Evolutionary conservation across 2,888 invertebrate genomes (phyloP).

Genomic region (Trachelus tabidus): DNA sequence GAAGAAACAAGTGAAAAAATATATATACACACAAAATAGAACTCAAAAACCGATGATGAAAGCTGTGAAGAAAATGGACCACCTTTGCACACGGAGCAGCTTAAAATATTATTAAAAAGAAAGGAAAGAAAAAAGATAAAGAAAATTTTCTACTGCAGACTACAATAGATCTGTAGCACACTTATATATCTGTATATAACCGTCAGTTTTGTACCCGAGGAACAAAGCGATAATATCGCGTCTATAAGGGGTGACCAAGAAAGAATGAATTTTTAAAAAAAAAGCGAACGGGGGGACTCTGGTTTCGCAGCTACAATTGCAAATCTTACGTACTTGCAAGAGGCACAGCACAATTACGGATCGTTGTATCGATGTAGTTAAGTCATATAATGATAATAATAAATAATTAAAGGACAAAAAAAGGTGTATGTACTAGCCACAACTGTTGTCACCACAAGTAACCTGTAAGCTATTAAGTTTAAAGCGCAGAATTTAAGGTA

Average conservation of each 20-base stretch:
- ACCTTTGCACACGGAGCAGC: conserved; percentile 42
- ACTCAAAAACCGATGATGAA: conserved; percentile 40
- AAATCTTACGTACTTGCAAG: conserved; percentile 31
- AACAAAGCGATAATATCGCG: too few relatives aligned
- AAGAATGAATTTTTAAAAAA: background rate
- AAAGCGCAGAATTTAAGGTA: conserved; percentile 47
- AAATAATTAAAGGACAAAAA: conserved; percentile 25
- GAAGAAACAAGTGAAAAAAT: conserved; percentile 1
- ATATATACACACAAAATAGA: background rate
- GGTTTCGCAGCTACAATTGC: conserved; percentile 12
- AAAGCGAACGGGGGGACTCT: background rate
- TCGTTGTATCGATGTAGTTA: conserved; percentile 37
- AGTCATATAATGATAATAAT: conserved; percentile 10
- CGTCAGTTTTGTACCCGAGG: conserved; percentile 3
- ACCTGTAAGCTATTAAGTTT: conserved; percentile 44
- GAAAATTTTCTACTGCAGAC: background rate
- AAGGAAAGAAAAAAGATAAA: background rate
- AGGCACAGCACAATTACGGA: conserved; percentile 47
- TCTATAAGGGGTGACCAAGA: background rate
- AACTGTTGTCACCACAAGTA: conserved; percentile 53
- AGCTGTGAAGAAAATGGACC: conserved; percentile 58
- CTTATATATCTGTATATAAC: conserved; percentile 8
- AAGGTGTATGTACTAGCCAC: conserved; percentile 52
- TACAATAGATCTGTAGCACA: background rate
- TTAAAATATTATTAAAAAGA: conserved; percentile 19